phyloP scores from a whole-genome alignment of 2,113 vertebrate genomes.

The Gambusia holbrooki region DNA sequence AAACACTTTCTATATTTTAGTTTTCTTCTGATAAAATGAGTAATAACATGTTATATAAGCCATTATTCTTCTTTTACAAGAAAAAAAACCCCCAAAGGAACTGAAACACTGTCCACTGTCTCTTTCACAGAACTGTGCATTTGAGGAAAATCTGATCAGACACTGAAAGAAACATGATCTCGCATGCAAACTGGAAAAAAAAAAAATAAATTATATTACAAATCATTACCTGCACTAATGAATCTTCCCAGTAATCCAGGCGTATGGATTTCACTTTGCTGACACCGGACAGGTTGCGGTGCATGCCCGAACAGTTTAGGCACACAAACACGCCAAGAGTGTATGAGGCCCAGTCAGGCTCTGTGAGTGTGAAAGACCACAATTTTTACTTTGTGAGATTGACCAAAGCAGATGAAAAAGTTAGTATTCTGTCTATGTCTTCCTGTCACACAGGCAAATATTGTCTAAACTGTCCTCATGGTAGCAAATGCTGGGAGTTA shows the following conservation, averaged over 20 bases:
- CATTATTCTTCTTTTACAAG: too few species aligned
- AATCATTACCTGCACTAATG: constrained; percentile 83
- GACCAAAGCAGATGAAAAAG: neutral
- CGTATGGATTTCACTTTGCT: constrained; percentile 91
- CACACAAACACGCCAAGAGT: constrained; percentile 92
- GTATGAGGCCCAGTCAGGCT: constrained; percentile 92
- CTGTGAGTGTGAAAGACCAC: constrained; percentile 64
- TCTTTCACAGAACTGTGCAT: too few species aligned
- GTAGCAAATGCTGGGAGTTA: neutral
- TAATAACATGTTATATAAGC: too few species aligned
- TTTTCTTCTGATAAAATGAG: too few species aligned
- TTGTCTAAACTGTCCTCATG: neutral
- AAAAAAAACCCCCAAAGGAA: too few species aligned
- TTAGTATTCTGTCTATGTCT: neutral
- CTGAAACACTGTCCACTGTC: too few species aligned
- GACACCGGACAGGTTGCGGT: constrained; percentile 86
- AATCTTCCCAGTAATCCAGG: constrained; percentile 91
- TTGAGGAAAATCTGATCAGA: neutral
- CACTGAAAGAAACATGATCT: neutral
- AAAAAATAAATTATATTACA: constrained; percentile 41
- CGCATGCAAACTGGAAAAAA: neutral
- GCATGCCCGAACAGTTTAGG: constrained; percentile 89
- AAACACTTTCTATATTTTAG: too few species aligned
- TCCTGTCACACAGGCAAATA: neutral
- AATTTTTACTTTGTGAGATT: neutral